A percentile compares a stretch with the other conserved stretches of the same genome.
Conservation (phyloP, 2,113 vertebrate genomes). For the Panthera uncia region DNA sequence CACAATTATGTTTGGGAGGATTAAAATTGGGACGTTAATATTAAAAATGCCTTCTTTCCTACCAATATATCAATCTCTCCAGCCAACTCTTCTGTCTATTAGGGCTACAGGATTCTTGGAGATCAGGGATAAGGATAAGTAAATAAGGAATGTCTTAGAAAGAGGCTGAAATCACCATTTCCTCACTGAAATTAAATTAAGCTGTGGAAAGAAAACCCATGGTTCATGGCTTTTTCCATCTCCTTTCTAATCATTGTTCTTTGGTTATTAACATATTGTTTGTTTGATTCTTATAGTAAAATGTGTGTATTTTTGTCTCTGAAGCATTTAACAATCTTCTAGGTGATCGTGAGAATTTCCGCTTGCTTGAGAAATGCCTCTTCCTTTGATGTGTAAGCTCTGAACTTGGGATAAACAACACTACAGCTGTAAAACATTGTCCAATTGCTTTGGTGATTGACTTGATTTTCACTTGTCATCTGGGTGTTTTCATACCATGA, state of each 20-base stretch:
- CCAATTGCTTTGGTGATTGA: neutral
- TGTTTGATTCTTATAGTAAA: slow-evolving; percentile 8
- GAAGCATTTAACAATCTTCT: neutral
- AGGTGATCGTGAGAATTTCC: neutral
- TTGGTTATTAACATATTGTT: neutral
- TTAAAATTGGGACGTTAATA: neutral
- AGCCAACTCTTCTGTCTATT: neutral
- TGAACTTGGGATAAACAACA: neutral
- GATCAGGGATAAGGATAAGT: neutral
- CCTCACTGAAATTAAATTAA: slow-evolving; percentile 39
- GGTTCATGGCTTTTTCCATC: neutral
- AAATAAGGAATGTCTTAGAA: slow-evolving; percentile 9
- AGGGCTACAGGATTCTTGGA: neutral
- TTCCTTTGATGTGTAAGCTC: neutral
- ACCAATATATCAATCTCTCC: neutral
- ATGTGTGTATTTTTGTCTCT: neutral
- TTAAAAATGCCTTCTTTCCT: neutral
- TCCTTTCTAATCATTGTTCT: neutral
- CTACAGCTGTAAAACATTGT: neutral
- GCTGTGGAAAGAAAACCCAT: slow-evolving; percentile 10
- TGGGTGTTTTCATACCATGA: neutral
- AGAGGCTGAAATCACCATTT: neutral
- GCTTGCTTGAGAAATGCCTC: neutral
- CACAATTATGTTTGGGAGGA: neutral
- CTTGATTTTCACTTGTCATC: slow-evolving; percentile 8